Evolutionary conservation across 2,113 vertebrate genomes (phyloP).

Genomic region (Sphyrna mokarran): DNA sequence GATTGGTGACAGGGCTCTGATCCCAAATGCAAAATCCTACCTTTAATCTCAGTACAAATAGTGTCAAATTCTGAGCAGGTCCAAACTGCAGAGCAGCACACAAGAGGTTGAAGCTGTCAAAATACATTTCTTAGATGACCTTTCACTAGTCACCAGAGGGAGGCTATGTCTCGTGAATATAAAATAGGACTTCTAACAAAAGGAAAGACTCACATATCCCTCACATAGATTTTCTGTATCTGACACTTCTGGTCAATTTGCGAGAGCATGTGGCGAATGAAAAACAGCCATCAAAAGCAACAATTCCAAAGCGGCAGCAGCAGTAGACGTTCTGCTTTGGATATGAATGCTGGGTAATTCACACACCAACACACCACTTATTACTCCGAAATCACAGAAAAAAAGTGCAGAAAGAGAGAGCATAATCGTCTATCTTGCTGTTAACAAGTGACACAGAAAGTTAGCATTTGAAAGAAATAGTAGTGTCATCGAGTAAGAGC

Average conservation of each 20-base stretch:
- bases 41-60: background rate
- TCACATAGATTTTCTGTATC: background rate
- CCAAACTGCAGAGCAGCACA: background rate
- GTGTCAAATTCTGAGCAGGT: background rate
- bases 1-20: too few relatives aligned
- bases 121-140: background rate
- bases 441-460: conserved; percentile 1
- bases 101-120: background rate
- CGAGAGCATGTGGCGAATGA: background rate
- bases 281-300: conserved; percentile 6
- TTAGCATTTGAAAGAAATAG: background rate
- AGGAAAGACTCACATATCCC: background rate
- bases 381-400: background rate
- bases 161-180: background rate
- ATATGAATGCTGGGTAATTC: background rate
- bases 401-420: background rate
- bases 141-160: background rate
- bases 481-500: background rate
- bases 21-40: background rate
- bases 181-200: background rate
- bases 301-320: background rate
- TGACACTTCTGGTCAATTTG: background rate
- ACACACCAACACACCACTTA: background rate
- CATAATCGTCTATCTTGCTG: background rate
- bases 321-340: background rate